Conservation (phyloP, 2,797 vertebrate species). For the Myotis daubentonii region DNA sequence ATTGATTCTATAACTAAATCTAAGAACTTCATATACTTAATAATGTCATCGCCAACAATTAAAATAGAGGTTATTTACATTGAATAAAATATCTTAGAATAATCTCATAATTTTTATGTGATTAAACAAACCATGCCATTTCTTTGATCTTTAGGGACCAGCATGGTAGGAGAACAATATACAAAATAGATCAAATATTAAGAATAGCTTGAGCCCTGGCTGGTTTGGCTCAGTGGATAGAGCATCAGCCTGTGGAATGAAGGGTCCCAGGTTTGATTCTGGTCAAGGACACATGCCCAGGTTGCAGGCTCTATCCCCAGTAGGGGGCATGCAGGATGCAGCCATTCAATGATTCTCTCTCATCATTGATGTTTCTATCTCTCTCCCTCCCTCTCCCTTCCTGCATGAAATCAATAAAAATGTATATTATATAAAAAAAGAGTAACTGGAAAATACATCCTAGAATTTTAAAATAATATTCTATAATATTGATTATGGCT, state of each 20-base stretch:
- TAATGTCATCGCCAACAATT: conserved; percentile 3
- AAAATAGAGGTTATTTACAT: not conserved
- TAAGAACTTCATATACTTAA: not conserved
- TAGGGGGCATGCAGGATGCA: too few relatives aligned
- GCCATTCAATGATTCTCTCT: too few relatives aligned
- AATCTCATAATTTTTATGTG: not conserved
- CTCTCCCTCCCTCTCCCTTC: too few relatives aligned
- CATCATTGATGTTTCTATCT: too few relatives aligned
- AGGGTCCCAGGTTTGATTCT: too few relatives aligned
- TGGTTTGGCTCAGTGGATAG: too few relatives aligned
- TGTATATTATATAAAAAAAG: not conserved
- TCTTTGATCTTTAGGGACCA: not conserved
- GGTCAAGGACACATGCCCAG: too few relatives aligned
- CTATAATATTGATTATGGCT: not conserved
- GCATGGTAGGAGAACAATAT: not conserved
- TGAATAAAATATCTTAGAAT: not conserved
- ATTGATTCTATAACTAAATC: not conserved
- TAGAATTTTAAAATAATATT: not conserved
- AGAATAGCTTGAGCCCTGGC: not conserved
- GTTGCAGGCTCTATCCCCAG: too few relatives aligned
- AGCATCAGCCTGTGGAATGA: too few relatives aligned
- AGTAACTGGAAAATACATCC: not conserved
- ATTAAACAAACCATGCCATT: not conserved
- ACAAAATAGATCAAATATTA: conserved; percentile 16
- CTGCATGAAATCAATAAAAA: too few relatives aligned